Conservation (phyloP, 2,113 vertebrate genomes). For the Nothoprocta pentlandii region DNA sequence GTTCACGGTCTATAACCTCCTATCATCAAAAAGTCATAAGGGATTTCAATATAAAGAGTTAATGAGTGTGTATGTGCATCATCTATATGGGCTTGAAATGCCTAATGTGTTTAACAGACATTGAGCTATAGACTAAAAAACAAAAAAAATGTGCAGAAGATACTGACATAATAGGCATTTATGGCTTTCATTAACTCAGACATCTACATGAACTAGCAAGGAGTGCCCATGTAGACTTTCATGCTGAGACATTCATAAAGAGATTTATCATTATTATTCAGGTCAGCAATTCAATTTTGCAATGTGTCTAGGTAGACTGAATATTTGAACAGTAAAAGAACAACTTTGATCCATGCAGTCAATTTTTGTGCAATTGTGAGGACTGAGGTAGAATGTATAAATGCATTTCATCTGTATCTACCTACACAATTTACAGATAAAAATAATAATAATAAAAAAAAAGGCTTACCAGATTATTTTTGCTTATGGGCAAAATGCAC, state of each 20-base stretch:
- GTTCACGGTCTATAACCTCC: not conserved
- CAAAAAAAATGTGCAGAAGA: not conserved
- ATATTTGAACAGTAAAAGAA: not conserved
- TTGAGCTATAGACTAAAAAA: not conserved
- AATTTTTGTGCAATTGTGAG: not conserved
- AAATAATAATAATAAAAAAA: not conserved
- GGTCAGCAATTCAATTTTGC: not conserved
- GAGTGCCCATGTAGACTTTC: not conserved
- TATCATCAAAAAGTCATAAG: not conserved
- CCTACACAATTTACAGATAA: not conserved
- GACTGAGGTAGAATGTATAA: not conserved
- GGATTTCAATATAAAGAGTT: not conserved
- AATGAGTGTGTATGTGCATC: not conserved
- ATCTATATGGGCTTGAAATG: not conserved
- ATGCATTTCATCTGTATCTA: not conserved
- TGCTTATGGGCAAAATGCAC: not conserved
- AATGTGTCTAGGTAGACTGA: not conserved
- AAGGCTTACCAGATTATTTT: not conserved
- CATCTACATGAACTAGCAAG: not conserved
- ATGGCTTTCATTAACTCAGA: not conserved
- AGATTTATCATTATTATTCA: not conserved
- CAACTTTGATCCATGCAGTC: not conserved
- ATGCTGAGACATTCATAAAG: not conserved
- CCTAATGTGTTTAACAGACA: not conserved
- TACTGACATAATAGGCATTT: not conserved